Conservation (phyloP, 2,113 vertebrate genomes). For the Fulica atra region DNA sequence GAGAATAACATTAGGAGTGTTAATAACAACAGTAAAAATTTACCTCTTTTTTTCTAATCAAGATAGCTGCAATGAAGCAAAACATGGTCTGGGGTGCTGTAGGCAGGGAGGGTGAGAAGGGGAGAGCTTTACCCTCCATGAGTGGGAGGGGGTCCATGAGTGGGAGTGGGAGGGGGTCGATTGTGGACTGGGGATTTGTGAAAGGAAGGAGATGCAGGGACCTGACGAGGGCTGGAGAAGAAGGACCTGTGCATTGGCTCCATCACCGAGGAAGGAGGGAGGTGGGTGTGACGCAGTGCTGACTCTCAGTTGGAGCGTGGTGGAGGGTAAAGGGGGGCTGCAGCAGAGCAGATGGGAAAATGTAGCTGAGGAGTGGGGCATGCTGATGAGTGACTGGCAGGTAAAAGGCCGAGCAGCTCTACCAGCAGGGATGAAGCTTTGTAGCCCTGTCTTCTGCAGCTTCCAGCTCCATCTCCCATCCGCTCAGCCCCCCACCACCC, state of each 20-base stretch:
- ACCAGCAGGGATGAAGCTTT: neutral
- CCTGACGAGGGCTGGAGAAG: neutral
- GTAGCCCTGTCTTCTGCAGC: fast-evolving
- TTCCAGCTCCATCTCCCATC: neutral
- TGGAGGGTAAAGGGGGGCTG: neutral
- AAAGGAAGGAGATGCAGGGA: neutral
- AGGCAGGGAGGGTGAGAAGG: neutral
- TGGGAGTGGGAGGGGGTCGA: neutral
- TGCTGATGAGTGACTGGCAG: too few relatives aligned
- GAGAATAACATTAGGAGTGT: neutral
- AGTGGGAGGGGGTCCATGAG: too few relatives aligned
- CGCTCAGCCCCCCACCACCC: neutral
- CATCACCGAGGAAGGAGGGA: neutral
- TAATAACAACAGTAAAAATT: neutral
- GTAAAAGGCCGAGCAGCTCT: neutral
- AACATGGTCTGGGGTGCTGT: neutral
- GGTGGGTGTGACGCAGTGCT: neutral
- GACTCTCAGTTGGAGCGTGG: neutral
- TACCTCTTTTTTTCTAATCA: neutral
- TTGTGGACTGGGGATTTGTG: neutral
- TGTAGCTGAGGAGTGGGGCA: neutral
- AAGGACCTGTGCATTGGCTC: too few relatives aligned
- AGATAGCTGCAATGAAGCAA: neutral
- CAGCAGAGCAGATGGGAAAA: neutral
- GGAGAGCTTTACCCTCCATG: fast-evolving